Evolutionary conservation across 2,888 invertebrate genomes (phyloP).

Genomic region (Zelleria hepariella): DNA sequence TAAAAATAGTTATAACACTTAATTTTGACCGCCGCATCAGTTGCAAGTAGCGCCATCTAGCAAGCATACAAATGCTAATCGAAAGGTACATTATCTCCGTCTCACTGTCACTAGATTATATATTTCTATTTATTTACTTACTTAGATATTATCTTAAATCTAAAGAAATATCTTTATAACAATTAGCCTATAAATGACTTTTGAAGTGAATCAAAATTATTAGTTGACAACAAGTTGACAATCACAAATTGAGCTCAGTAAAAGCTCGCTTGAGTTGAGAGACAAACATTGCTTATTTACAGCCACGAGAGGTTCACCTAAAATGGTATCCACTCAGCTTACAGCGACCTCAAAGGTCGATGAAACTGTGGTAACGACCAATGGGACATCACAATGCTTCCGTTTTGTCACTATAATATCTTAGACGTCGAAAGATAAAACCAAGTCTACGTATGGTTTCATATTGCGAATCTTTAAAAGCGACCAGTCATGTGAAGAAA

Average conservation of each 20-base stretch:
- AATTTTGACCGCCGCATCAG: no score
- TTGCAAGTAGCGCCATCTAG: not conserved
- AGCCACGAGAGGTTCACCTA: not conserved
- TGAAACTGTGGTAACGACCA: no score
- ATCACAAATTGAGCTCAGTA: not conserved
- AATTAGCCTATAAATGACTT: not conserved
- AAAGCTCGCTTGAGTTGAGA: not conserved
- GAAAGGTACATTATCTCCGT: not conserved
- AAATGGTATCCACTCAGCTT: not conserved
- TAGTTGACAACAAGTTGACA: not conserved
- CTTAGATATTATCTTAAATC: no score
- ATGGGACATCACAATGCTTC: no score
- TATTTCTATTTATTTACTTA: not conserved
- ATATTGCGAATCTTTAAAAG: conserved; percentile 24
- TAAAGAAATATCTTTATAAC: not conserved
- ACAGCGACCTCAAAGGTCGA: not conserved
- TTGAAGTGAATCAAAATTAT: not conserved
- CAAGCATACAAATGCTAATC: not conserved
- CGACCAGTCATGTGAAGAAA: no score
- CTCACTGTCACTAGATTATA: not conserved
- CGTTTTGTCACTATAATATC: no score
- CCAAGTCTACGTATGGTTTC: conserved; percentile 31
- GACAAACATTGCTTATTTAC: not conserved
- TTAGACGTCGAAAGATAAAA: no score
- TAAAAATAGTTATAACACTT: no score